These are phyloP conservation scores for Acyrthosiphon pisum DNA, from an alignment of 1,140 invertebrate species.

Conservation along the genomic window DNA sequence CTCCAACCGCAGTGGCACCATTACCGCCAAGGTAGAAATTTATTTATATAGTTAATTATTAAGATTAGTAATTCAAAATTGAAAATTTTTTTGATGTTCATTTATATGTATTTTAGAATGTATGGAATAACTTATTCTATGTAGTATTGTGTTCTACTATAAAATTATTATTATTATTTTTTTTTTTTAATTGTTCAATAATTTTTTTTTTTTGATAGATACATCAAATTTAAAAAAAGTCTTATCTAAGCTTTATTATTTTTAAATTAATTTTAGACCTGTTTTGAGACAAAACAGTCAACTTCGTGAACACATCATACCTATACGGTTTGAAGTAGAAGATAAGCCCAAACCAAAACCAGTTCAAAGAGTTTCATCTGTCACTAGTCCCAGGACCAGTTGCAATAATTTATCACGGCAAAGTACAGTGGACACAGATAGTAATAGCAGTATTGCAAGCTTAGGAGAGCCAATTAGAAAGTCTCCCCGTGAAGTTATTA, in stretches of 20 bases:
- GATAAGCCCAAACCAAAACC: constrained; percentile 58
- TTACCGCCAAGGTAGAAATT: constrained; percentile 51
- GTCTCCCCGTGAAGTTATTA: constrained; percentile 87
- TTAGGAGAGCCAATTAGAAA: constrained; percentile 78
- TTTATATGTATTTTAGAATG: neutral
- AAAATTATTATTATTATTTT: neutral
- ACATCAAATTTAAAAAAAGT: neutral
- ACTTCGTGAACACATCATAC: constrained; percentile 69
- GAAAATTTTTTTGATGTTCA: neutral
- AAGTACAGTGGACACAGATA: constrained; percentile 74
- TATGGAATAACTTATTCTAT: too few relatives aligned
- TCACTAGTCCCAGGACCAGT: constrained; percentile 58
- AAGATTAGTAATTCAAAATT: neutral
- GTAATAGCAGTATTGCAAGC: constrained; percentile 66
- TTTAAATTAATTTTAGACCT: constrained; percentile 57
- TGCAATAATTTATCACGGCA: constrained; percentile 68
- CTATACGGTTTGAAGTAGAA: constrained; percentile 65
- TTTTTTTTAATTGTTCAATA: neutral
- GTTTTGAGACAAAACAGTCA: constrained; percentile 60
- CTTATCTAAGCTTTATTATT: constrained; percentile 4
- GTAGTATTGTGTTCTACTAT: too few relatives aligned
- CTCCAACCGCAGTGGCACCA: constrained; percentile 63
- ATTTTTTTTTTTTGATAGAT: neutral
- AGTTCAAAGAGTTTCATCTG: constrained; percentile 57
- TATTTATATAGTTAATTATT: neutral